Conservation (phyloP, 2,888 invertebrate genomes). For the Antitype chi region DNA sequence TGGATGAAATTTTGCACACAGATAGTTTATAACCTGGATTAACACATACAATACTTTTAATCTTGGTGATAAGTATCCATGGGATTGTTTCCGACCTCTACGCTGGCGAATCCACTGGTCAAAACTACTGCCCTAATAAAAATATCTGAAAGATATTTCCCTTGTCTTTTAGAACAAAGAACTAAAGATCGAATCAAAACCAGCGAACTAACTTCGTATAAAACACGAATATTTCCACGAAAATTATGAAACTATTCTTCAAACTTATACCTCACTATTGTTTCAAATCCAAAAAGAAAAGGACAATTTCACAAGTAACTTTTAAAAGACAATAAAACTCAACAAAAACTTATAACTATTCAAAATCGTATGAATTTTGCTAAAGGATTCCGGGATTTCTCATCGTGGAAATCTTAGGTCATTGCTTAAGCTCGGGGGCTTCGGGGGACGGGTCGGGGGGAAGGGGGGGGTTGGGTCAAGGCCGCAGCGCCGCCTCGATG, state of each 20-base stretch:
- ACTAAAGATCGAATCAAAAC: constrained; percentile 7
- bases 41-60: no score
- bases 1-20: no score
- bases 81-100: no score
- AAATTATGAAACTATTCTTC: constrained; percentile 18
- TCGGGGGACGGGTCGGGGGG: constrained; percentile 41
- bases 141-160: neutral
- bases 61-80: no score
- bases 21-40: no score
- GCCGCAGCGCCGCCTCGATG: constrained; percentile 71
- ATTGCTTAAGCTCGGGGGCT: constrained; percentile 65
- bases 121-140: neutral
- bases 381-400: constrained; percentile 52
- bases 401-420: constrained; percentile 75
- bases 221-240: neutral
- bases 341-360: constrained; percentile 8
- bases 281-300: constrained; percentile 15
- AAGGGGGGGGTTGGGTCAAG: constrained; percentile 67
- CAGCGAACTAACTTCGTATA: neutral
- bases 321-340: neutral
- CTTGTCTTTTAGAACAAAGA: constrained; percentile 4
- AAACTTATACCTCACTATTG: neutral
- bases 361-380: constrained; percentile 45
- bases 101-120: no score
- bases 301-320: neutral